These are phyloP conservation scores for Thunnus albacares DNA, from an alignment of 2,797 vertebrate species.

Conservation along the genomic window DNA sequence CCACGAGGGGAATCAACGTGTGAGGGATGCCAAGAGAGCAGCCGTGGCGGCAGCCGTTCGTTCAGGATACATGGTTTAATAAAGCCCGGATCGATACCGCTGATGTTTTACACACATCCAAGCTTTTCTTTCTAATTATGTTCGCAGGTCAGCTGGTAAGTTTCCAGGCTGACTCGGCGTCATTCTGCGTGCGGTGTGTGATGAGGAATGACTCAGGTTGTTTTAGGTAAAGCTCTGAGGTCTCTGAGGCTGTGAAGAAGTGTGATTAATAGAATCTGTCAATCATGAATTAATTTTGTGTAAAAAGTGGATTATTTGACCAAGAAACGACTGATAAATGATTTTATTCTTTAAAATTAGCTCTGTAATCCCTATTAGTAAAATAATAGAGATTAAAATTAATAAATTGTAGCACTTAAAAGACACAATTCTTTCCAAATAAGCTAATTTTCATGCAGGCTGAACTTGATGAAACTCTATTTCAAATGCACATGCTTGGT, in stretches of 20 bases:
- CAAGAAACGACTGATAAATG: neutral
- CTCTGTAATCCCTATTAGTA: too few relatives aligned
- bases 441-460: too few relatives aligned
- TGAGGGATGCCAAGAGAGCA: neutral
- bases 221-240: neutral
- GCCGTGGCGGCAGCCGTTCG: slow-evolving; percentile 28
- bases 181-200: neutral
- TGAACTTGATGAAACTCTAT: neutral
- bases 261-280: neutral
- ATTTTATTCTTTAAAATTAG: neutral
- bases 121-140: slow-evolving; percentile 59
- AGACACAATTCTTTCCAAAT: too few relatives aligned
- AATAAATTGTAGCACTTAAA: too few relatives aligned
- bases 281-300: neutral
- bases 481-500: neutral
- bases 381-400: too few relatives aligned
- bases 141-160: slow-evolving; percentile 51
- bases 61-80: slow-evolving; percentile 66
- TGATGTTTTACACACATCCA: slow-evolving; percentile 48
- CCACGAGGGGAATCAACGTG: slow-evolving; percentile 42
- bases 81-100: slow-evolving; percentile 55
- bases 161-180: slow-evolving; percentile 28
- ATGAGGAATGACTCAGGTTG: neutral
- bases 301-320: neutral
- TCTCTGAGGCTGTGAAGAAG: neutral